Conservation (phyloP, 2,888 invertebrate genomes). For the Lasioglossum marginatum region DNA sequence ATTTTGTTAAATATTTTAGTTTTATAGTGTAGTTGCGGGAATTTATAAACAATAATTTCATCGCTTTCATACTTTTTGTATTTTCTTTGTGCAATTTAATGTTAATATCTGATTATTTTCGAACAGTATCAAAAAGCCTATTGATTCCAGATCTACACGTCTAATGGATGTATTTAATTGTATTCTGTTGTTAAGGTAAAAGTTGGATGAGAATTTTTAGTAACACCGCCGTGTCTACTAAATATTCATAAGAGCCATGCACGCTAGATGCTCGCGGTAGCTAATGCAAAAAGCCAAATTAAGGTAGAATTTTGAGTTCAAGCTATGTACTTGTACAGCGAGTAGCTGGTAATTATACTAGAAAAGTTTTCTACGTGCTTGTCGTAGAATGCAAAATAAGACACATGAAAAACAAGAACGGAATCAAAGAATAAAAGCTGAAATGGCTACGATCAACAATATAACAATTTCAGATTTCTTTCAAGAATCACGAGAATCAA, state of each 20-base stretch:
- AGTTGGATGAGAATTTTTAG: conserved; percentile 18
- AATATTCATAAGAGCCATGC: conserved; percentile 34
- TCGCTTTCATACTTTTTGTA: not conserved
- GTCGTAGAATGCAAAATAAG: not conserved
- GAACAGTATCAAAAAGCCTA: conserved; percentile 12
- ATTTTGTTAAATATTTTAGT: not conserved
- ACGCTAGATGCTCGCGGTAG: not conserved
- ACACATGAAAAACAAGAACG: not conserved
- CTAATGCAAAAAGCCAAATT: conserved; percentile 33
- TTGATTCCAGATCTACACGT: not conserved
- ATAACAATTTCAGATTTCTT: not conserved
- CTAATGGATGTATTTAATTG: not conserved
- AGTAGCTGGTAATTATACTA: conserved; percentile 5
- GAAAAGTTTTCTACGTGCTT: not conserved
- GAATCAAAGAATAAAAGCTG: not conserved
- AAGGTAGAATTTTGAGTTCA: conserved; percentile 33
- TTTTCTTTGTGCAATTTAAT: not conserved
- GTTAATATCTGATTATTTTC: conserved; percentile 20
- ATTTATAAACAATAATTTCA: not conserved
- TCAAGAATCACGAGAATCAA: not conserved
- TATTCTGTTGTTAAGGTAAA: conserved; percentile 17
- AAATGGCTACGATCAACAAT: not conserved
- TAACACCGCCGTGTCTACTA: not conserved
- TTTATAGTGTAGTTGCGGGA: not conserved
- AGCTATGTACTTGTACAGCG: not conserved